Evolutionary conservation across 2,888 invertebrate genomes (phyloP).

Genomic region (Trissoscelio sp.): DNA sequence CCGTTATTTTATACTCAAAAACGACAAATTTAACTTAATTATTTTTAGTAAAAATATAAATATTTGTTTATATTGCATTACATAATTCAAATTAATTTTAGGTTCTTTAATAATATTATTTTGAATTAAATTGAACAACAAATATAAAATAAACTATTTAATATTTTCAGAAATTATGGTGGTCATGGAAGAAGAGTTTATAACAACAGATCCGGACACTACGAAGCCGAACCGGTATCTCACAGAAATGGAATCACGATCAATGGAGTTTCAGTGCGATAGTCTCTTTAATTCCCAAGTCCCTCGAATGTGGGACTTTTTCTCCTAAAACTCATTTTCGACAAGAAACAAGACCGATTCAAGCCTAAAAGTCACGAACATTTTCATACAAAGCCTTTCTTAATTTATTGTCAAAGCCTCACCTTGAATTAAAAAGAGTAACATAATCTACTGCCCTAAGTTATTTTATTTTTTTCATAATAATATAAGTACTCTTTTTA

Average conservation of each 20-base stretch:
- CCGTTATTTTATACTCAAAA: too few relatives aligned
- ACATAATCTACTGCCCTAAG: slow-evolving; percentile 28
- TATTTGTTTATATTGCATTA: too few relatives aligned
- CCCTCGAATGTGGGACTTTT: slow-evolving; percentile 9
- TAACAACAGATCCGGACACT: slow-evolving; percentile 82
- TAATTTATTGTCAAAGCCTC: slow-evolving; percentile 53
- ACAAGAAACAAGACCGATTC: slow-evolving; percentile 21
- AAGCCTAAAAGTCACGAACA: slow-evolving; percentile 47
- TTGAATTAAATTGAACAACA: too few relatives aligned
- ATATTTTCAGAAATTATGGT: slow-evolving; percentile 75
- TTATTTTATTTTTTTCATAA: slow-evolving; percentile 28
- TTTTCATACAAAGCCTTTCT: slow-evolving; percentile 56
- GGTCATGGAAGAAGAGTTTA: slow-evolving; percentile 77
- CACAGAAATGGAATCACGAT: slow-evolving; percentile 90
- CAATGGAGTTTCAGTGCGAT: slow-evolving; percentile 94
- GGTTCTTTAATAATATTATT: too few relatives aligned
- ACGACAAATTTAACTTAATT: too few relatives aligned
- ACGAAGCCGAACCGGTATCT: slow-evolving; percentile 88
- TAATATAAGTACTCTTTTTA: slow-evolving; percentile 47
- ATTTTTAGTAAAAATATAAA: too few relatives aligned
- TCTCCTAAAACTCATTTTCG: slow-evolving; percentile 17
- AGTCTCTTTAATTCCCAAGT: slow-evolving; percentile 74
- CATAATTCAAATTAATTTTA: too few relatives aligned
- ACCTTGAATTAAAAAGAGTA: slow-evolving; percentile 63
- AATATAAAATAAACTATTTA: slow-evolving; percentile 11